Conservation (phyloP, 2,113 vertebrate species). For the Lycaon pictus region DNA sequence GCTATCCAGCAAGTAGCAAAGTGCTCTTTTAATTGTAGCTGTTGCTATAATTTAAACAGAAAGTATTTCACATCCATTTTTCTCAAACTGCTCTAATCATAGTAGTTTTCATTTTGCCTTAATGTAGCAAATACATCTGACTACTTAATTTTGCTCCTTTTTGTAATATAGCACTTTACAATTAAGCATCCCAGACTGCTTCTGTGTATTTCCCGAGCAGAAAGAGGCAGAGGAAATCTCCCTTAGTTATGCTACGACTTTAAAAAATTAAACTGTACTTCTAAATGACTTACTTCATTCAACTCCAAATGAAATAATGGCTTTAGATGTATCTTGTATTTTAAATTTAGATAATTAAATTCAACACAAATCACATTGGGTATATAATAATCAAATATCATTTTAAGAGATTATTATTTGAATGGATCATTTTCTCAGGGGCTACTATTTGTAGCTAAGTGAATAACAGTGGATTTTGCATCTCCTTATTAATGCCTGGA, state of each 20-base stretch:
- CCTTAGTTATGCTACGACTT: conserved; percentile 69
- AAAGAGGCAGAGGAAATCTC: conserved; percentile 53
- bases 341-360: conserved; percentile 83
- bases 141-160: conserved; percentile 75
- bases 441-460: conserved; percentile 69
- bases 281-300: conserved; percentile 77
- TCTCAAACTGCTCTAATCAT: conserved; percentile 76
- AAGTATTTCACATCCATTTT: conserved; percentile 77
- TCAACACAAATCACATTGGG: conserved; percentile 59
- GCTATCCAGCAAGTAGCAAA: background rate
- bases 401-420: conserved; percentile 79
- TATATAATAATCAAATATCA: conserved; percentile 79
- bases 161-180: conserved; percentile 63
- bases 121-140: conserved; percentile 77
- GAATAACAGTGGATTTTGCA: conserved; percentile 34
- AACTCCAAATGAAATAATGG: conserved; percentile 80
- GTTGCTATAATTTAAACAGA: conserved; percentile 63
- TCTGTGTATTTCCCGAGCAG: conserved; percentile 65
- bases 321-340: conserved; percentile 67
- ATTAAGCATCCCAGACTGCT: conserved; percentile 51
- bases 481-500: conserved; percentile 35
- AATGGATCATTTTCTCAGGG: conserved; percentile 76
- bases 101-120: conserved; percentile 77
- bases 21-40: conserved; percentile 76
- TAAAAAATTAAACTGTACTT: conserved; percentile 76